A percentile compares a stretch with the other conserved stretches of the same genome.
Evolutionary conservation across 2,113 vertebrate genomes (phyloP).

Genomic region (Hyperopisus bebe): DNA sequence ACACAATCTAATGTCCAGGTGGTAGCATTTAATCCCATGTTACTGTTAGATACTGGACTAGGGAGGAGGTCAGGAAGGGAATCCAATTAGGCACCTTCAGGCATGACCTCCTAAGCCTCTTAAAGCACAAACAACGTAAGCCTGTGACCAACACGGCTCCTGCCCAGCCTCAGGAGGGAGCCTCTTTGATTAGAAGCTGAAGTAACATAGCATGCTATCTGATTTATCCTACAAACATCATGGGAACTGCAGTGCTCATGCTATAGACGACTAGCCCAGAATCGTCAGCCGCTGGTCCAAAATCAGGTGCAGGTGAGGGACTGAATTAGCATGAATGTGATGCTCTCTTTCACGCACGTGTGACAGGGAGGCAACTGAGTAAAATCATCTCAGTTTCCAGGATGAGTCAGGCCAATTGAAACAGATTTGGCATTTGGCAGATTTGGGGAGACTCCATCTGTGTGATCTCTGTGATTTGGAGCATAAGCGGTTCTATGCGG

Average conservation of each 20-base stretch:
- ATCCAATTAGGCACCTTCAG: constrained; percentile 17
- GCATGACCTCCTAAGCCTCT: background rate
- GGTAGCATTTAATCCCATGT: background rate
- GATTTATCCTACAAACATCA: background rate
- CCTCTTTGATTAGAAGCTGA: background rate
- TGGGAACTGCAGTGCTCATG: background rate
- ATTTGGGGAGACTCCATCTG: background rate
- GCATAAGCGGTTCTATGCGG: background rate
- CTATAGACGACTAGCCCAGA: background rate
- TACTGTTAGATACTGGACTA: background rate
- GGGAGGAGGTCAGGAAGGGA: background rate
- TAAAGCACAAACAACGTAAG: background rate
- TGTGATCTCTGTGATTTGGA: background rate
- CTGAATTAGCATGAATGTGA: background rate
- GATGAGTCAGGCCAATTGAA: background rate
- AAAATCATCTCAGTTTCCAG: background rate
- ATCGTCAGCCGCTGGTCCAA: background rate
- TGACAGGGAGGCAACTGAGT: background rate
- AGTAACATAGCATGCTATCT: background rate
- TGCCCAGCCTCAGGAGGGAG: background rate
- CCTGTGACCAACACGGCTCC: background rate
- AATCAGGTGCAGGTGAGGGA: background rate
- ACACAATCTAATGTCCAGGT: background rate
- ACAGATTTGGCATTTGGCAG: background rate
- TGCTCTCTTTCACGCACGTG: background rate